Percentiles rank a stretch among this genome's conserved stretches.
Evolutionary conservation across 92 coral and sea anemone genomes (phyloP).

Genomic region (Epizoanthus illoricatus): DNA sequence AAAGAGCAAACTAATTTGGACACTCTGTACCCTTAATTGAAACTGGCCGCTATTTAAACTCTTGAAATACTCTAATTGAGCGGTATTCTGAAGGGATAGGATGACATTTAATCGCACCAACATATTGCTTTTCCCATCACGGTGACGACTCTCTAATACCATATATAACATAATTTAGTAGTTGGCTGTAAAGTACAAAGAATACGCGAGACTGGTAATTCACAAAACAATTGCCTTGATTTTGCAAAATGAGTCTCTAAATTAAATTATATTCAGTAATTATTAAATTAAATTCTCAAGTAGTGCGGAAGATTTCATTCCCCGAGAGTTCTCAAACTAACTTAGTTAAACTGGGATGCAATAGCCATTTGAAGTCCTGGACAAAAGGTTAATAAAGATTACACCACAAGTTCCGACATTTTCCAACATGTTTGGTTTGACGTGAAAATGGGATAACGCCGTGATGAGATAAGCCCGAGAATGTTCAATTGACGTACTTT

Average conservation of each 20-base stretch:
- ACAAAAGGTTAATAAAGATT: background rate
- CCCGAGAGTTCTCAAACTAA: background rate
- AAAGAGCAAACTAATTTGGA: conserved; percentile 26
- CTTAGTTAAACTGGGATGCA: conserved; percentile 5
- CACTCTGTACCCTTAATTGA: background rate
- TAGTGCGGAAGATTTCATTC: background rate
- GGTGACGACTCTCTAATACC: background rate
- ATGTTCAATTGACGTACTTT: too few relatives aligned
- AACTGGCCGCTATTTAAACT: conserved; percentile 3
- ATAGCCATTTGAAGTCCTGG: background rate
- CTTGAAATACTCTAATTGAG: conserved; percentile 12
- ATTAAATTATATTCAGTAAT: background rate
- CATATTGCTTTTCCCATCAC: conserved; percentile 4
- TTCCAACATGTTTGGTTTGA: conserved; percentile 2
- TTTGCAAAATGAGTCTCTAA: background rate
- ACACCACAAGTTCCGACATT: conserved; percentile 1
- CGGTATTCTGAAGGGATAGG: conserved; percentile 7
- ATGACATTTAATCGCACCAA: background rate
- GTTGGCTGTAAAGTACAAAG: background rate
- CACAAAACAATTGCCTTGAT: background rate
- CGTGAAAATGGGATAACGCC: background rate
- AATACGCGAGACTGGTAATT: background rate
- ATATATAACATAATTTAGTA: background rate
- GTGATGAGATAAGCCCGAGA: too few relatives aligned
- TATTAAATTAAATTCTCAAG: background rate